Evolutionary conservation across 2,888 invertebrate species (phyloP).

Genomic region (Laothoe populi): DNA sequence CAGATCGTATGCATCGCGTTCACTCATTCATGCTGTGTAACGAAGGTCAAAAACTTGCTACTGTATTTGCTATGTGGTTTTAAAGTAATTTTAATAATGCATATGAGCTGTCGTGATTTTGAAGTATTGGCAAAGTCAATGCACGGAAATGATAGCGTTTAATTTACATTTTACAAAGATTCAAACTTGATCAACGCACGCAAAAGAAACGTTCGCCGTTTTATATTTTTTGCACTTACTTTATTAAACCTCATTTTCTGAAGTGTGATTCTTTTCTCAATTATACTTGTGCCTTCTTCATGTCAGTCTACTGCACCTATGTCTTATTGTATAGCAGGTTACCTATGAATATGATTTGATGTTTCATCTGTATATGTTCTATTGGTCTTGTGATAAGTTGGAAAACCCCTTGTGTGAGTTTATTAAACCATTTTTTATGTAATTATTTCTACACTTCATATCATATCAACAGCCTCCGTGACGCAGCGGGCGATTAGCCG

Average conservation of each 20-base stretch:
- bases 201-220: not conserved
- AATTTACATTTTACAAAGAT: conserved; percentile 17
- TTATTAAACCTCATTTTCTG: not conserved
- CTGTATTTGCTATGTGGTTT: conserved; percentile 28
- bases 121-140: conserved; percentile 4
- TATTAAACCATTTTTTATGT: too few relatives aligned
- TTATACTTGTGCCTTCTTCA: not conserved
- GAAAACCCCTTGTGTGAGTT: too few relatives aligned
- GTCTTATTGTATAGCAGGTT: too few relatives aligned
- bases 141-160: conserved; percentile 8
- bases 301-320: not conserved
- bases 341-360: too few relatives aligned
- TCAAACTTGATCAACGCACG: not conserved
- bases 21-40: conserved; percentile 28
- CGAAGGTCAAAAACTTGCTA: conserved; percentile 28
- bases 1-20: conserved; percentile 26
- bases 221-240: not conserved
- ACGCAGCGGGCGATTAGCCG: too few relatives aligned
- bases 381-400: too few relatives aligned
- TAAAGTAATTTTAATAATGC: conserved; percentile 27
- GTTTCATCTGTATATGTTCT: too few relatives aligned
- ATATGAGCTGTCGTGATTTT: conserved; percentile 9
- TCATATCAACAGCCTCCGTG: too few relatives aligned
- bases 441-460: too few relatives aligned
- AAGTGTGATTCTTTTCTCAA: not conserved